Percentiles rank a stretch among this genome's conserved stretches.
Evolutionary conservation across 2,797 vertebrate genomes (phyloP).

Genomic region (Pagetopsis macropterus): DNA sequence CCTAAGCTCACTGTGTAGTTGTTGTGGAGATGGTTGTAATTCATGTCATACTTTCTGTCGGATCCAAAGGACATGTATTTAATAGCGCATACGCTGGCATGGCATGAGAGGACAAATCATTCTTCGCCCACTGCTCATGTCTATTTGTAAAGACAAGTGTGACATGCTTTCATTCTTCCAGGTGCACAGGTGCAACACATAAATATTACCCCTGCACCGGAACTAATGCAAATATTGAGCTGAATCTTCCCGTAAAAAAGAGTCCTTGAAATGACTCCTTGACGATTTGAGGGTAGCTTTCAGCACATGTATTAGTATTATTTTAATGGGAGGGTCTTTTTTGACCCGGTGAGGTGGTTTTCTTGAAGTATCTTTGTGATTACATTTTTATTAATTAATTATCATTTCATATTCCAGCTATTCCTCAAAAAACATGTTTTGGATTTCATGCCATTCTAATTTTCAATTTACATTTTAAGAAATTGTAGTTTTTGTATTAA

Average conservation of each 20-base stretch:
- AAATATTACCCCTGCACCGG: slow-evolving; percentile 45
- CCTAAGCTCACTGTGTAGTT: slow-evolving; percentile 56
- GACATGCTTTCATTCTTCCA: slow-evolving; percentile 72
- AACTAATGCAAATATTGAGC: slow-evolving; percentile 36
- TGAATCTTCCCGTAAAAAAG: slow-evolving; percentile 47
- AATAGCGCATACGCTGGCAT: slow-evolving; percentile 67
- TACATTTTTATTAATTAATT: too few relatives aligned
- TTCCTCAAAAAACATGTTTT: too few relatives aligned
- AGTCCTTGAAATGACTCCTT: slow-evolving; percentile 32
- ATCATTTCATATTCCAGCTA: too few relatives aligned
- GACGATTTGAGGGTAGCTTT: slow-evolving; percentile 30
- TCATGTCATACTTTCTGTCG: slow-evolving; percentile 63
- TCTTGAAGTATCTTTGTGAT: too few relatives aligned
- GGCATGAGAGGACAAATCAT: slow-evolving; percentile 69
- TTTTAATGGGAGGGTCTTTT: slow-evolving; percentile 11
- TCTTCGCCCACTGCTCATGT: slow-evolving; percentile 63
- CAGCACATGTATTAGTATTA: slow-evolving; percentile 44
- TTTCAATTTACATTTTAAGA: too few relatives aligned
- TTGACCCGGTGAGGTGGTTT: too few relatives aligned
- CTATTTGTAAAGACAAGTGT: slow-evolving; percentile 78
- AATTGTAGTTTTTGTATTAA: too few relatives aligned
- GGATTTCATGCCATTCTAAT: too few relatives aligned
- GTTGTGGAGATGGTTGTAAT: slow-evolving; percentile 57
- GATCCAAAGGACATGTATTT: slow-evolving; percentile 68
- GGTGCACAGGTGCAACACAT: slow-evolving; percentile 71